phyloP scores from a whole-genome alignment of 2,797 vertebrate genomes.

The Protosalanx chinensis region DNA sequence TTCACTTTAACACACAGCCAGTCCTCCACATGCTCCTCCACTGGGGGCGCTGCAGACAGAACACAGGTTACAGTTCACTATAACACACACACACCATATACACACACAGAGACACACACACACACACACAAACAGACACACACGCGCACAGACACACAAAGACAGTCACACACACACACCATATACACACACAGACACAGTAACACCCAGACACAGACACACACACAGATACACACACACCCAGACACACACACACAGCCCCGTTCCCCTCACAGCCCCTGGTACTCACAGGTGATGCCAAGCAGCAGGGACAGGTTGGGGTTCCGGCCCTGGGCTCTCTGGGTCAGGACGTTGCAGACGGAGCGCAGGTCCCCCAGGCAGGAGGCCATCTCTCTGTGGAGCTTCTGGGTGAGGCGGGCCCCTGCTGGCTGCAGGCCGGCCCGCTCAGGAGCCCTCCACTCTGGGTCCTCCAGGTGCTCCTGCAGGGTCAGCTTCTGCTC shows the following conservation, averaged over 20 bases:
- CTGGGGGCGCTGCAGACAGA: slow-evolving; percentile 64
- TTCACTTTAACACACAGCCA: slow-evolving; percentile 71
- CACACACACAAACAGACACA: background rate
- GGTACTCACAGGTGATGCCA: slow-evolving; percentile 85
- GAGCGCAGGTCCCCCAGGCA: slow-evolving; percentile 89
- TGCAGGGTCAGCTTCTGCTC: slow-evolving; percentile 92
- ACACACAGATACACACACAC: slow-evolving; percentile 11
- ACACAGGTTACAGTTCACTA: background rate
- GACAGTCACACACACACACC: background rate
- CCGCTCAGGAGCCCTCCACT: slow-evolving; percentile 51
- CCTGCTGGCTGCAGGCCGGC: slow-evolving; percentile 65
- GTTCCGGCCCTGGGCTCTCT: slow-evolving; percentile 89
- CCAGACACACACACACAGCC: slow-evolving; percentile 3
- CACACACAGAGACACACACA: background rate
- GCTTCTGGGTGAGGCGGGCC: slow-evolving; percentile 71
- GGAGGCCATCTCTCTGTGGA: slow-evolving; percentile 82
- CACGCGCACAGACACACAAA: no score
- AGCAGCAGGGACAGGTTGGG: slow-evolving; percentile 96
- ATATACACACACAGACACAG: background rate
- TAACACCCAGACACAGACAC: no score
- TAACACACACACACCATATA: no score
- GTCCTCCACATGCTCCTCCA: slow-evolving; percentile 73
- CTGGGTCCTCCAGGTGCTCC: slow-evolving; percentile 78
- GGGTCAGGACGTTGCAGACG: slow-evolving; percentile 90
- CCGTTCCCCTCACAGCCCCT: background rate